A percentile compares a stretch with the other conserved stretches of the same genome.
phyloP scores from a whole-genome alignment of 2,113 vertebrate species.

The Zosterops japonicus region DNA sequence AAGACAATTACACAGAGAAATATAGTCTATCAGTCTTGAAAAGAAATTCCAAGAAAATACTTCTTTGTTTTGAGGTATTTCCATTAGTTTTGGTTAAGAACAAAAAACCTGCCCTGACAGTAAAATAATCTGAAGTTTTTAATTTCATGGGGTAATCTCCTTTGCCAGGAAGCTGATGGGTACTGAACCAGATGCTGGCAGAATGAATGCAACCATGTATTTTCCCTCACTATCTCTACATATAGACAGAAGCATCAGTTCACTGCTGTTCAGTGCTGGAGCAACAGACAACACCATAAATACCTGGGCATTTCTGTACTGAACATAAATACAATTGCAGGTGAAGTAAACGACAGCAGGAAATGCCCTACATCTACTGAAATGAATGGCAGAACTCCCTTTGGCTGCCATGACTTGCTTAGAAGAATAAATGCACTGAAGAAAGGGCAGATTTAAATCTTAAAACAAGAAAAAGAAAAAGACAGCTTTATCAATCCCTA shows the following conservation, averaged over 20 bases:
- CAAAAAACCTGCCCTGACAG: background rate
- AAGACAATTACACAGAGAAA: background rate
- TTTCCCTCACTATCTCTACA: background rate
- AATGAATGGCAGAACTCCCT: background rate
- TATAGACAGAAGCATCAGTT: too few relatives aligned
- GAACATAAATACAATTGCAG: background rate
- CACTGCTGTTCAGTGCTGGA: background rate
- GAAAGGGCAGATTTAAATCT: background rate
- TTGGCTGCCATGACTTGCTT: background rate
- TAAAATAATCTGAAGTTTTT: background rate
- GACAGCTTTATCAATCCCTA: constrained; percentile 40
- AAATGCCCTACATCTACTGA: background rate
- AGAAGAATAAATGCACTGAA: background rate
- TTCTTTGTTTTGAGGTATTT: background rate
- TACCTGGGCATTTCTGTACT: background rate
- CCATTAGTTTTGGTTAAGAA: background rate
- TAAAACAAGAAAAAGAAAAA: background rate
- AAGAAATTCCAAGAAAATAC: background rate
- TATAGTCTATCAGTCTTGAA: background rate
- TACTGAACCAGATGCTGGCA: background rate
- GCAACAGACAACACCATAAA: background rate
- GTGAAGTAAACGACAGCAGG: background rate
- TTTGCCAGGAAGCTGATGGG: background rate
- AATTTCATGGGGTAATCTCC: background rate
- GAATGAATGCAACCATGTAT: background rate